Conservation (phyloP, 2,113 vertebrate genomes). For the Arenaria interpres region DNA sequence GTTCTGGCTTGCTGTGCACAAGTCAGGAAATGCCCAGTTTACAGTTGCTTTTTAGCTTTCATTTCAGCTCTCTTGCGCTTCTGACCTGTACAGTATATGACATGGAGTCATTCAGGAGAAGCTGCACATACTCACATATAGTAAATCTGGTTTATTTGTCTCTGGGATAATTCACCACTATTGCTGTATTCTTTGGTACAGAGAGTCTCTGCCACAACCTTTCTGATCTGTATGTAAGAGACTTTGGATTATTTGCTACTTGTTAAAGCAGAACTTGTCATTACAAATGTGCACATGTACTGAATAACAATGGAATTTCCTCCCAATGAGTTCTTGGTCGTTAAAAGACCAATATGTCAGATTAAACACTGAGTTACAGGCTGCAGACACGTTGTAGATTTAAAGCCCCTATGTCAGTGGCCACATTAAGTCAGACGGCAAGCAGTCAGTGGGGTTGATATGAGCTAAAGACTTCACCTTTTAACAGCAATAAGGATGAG, state of each 20-base stretch:
- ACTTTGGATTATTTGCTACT: neutral
- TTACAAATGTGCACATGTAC: neutral
- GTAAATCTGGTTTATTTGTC: neutral
- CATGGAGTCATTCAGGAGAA: neutral
- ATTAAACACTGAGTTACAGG: neutral
- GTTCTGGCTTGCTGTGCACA: neutral
- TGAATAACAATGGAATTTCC: slow-evolving; percentile 1
- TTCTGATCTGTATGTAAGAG: neutral
- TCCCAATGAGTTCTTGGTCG: neutral
- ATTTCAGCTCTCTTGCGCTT: neutral
- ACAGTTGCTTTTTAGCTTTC: neutral
- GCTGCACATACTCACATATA: neutral
- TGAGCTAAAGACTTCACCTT: neutral
- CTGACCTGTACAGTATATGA: neutral
- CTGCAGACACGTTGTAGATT: neutral
- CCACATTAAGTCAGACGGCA: neutral
- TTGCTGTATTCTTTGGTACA: neutral
- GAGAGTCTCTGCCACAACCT: neutral
- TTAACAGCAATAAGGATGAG: neutral
- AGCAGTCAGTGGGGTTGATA: neutral
- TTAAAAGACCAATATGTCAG: neutral
- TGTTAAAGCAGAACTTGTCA: neutral
- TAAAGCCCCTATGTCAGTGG: neutral
- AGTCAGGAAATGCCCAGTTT: neutral
- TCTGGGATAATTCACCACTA: neutral